These are phyloP conservation scores for Latrodectus elegans DNA, from an alignment of 2,888 invertebrate genomes.

Conservation along the genomic window DNA sequence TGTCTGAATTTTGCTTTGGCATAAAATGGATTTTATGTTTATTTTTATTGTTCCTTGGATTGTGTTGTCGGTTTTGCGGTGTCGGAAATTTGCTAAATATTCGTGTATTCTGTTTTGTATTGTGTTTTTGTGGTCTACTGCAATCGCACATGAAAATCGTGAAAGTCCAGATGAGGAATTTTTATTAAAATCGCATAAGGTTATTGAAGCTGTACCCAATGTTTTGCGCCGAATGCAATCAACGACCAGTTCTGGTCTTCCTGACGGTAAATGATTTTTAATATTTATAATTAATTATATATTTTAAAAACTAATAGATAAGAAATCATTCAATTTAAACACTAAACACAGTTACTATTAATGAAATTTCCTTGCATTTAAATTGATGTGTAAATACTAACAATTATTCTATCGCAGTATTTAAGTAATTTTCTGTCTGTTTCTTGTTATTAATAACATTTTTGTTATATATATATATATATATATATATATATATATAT, in stretches of 20 bases:
- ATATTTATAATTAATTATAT: not conserved
- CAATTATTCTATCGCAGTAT: too few relatives aligned
- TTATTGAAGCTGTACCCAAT: conserved; percentile 60
- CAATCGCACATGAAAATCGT: conserved; percentile 17
- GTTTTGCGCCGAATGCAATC: conserved; percentile 49
- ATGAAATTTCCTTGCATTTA: too few relatives aligned
- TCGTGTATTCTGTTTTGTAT: conserved; percentile 36
- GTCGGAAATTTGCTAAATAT: conserved; percentile 36
- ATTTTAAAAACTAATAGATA: too few relatives aligned
- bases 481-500: too few relatives aligned
- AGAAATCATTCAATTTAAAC: too few relatives aligned
- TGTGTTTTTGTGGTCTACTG: conserved; percentile 30
- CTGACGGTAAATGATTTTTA: conserved; percentile 28
- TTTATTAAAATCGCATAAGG: conserved; percentile 56
- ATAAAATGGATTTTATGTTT: conserved; percentile 59
- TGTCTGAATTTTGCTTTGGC: too few relatives aligned
- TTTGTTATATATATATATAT: too few relatives aligned
- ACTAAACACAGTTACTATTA: too few relatives aligned
- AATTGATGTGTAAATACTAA: too few relatives aligned
- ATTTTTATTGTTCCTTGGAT: conserved; percentile 52
- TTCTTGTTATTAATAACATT: too few relatives aligned
- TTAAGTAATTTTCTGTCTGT: too few relatives aligned
- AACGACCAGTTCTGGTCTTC: conserved; percentile 24
- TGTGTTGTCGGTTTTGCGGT: conserved; percentile 48
- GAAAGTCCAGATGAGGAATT: conserved; percentile 39